Percentiles rank a stretch among this genome's conserved stretches.
These are phyloP conservation scores for Nipponacmea schrenckii DNA, from an alignment of 2,888 invertebrate genomes.

Conservation along the genomic window DNA sequence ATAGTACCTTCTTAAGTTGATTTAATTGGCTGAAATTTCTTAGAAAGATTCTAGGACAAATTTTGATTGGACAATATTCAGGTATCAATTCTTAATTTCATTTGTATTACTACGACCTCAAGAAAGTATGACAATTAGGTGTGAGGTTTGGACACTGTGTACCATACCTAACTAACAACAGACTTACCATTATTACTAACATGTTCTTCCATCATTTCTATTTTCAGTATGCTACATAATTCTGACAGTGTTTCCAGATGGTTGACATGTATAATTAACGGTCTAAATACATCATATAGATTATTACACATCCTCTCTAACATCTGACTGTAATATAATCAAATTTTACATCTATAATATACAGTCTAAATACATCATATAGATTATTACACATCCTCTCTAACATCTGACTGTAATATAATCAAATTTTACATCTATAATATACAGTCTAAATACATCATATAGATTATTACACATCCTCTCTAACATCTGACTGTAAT, in stretches of 20 bases:
- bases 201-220: constrained; percentile 89
- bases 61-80: no score
- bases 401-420: constrained; percentile 73
- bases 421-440: constrained; percentile 85
- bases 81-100: no score
- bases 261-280: constrained; percentile 94
- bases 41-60: no score
- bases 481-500: constrained; percentile 76
- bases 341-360: constrained; percentile 92
- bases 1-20: no score
- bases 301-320: constrained; percentile 86
- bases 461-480: constrained; percentile 88
- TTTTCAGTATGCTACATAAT: constrained; percentile 83
- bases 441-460: constrained; percentile 89
- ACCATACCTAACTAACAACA: no score
- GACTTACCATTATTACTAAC: constrained; percentile 82
- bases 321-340: constrained; percentile 71
- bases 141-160: no score
- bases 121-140: no score
- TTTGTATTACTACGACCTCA: no score
- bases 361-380: constrained; percentile 88
- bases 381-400: constrained; percentile 86
- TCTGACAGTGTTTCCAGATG: constrained; percentile 97
- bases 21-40: no score
- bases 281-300: constrained; percentile 90